A percentile compares a stretch with the other conserved stretches of the same genome.
Conservation (phyloP, 2,888 invertebrate genomes). For the Ophioninae sp. region DNA sequence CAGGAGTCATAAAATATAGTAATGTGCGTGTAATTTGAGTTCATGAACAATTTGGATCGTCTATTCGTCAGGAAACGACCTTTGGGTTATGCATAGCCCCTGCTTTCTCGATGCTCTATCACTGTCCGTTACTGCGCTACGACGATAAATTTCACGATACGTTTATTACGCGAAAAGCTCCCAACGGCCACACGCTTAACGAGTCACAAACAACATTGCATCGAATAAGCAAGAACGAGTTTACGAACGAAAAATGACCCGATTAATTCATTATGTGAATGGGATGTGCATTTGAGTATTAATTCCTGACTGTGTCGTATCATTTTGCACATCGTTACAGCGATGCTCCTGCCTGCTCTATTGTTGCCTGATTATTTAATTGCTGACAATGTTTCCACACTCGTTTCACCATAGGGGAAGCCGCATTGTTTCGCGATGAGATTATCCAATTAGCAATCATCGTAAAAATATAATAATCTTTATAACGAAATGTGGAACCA, state of each 20-base stretch:
- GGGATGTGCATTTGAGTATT: conserved; percentile 1
- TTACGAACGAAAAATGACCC: conserved; percentile 7
- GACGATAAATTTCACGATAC: conserved; percentile 34
- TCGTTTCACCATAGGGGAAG: neutral
- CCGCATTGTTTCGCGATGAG: neutral
- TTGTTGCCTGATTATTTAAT: conserved; percentile 1
- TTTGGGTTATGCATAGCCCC: neutral
- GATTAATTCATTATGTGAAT: neutral
- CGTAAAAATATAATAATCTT: neutral
- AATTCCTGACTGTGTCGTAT: neutral
- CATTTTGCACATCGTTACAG: neutral
- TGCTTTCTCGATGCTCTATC: conserved; percentile 16
- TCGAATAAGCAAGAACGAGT: conserved; percentile 27
- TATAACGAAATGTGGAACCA: neutral
- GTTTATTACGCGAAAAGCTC: conserved; percentile 23
- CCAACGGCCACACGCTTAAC: conserved; percentile 27
- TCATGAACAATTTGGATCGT: conserved; percentile 41
- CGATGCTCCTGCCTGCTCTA: neutral
- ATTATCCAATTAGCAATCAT: neutral
- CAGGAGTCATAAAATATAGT: neutral
- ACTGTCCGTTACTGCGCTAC: neutral
- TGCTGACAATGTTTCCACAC: neutral
- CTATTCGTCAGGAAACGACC: conserved; percentile 39
- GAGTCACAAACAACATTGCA: conserved; percentile 47
- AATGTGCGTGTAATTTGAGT: neutral